Evolutionary conservation across 2,113 vertebrate genomes (phyloP), one percentile per base, ranked within the genome.

Genomic region (Eudorcas thomsonii): DNA sequence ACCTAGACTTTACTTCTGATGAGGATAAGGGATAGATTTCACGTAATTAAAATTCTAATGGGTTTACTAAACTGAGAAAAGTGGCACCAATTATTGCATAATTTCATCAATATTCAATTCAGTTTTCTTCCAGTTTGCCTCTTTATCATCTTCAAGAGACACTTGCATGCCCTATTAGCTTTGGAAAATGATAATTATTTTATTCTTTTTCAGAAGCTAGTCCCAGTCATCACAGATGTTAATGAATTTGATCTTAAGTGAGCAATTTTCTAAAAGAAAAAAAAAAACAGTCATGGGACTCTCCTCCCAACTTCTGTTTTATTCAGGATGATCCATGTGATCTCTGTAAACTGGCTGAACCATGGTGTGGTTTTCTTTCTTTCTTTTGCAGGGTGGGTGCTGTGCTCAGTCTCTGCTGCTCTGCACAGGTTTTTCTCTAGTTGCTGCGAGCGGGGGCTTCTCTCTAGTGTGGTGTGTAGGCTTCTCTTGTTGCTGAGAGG

Each of bases 21-120:
- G 90, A 78, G 10, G 6, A 86, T 30, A 48, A 81, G 10, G 3
- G 2, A 11, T 50, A 36, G 1, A 55, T 85, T 80, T 33, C 1
- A 45, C 77, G 91, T 78, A 85, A 45, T 64, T 77, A 84, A 91
- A 92, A 95, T 96, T 59, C 74, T 11, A 90, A 19, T 12, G 1
- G 2, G 3, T 39, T 90, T 82, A 26, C 57, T 90, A 54, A 91
- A 83, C 17, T 60, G 21, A 74, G 17, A 23, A 83, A 80, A 92
- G 57, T 54, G 3, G 43, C 81, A 25, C 9, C 48, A 92, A 28
- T 82, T 88, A n/a, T 55, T 82, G 71, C 17, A 6, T 60, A 21
- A 54, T 83, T 77, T 67, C 21, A 86, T 62, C 15, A 92, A 3
- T 16, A 14, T 52, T 95, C 36, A 57, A 11, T 91, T 95, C 10